A percentile compares a stretch with the other conserved stretches of the same genome.
phyloP scores from a whole-genome alignment of 2,113 vertebrate species.

The Morone saxatilis region DNA sequence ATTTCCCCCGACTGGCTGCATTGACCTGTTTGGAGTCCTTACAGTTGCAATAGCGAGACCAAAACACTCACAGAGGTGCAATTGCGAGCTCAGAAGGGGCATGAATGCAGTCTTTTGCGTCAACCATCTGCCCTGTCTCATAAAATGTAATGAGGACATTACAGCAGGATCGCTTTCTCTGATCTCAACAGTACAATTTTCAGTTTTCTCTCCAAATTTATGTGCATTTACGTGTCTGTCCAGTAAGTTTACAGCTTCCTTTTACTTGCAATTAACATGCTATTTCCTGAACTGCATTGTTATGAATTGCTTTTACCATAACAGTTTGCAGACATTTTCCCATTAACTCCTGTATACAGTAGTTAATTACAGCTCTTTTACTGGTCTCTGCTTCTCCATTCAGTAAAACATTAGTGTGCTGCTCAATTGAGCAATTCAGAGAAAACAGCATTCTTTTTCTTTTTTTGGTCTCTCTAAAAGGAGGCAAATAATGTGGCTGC shows the following conservation, averaged over 20 bases:
- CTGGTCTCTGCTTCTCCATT: conserved; percentile 16
- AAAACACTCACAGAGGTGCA: conserved; percentile 34
- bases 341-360: not conserved
- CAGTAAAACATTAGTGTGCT: conserved; percentile 30
- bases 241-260: conserved; percentile 22
- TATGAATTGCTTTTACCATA: conserved; percentile 54
- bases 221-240: not conserved
- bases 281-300: conserved; percentile 45
- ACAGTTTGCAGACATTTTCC: conserved; percentile 16
- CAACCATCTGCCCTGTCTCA: not conserved
- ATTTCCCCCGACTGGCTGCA: not conserved
- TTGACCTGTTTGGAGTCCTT: not conserved
- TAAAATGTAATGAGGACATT: conserved; percentile 30
- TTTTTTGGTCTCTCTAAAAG: conserved; percentile 10
- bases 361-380: conserved; percentile 55
- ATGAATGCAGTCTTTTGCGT: not conserved
- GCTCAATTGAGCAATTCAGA: not conserved
- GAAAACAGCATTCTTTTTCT: not conserved
- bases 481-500: not conserved
- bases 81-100: not conserved
- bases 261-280: conserved; percentile 41
- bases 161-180: not conserved
- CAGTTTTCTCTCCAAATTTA: not conserved
- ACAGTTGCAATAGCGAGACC: not conserved
- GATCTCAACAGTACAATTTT: conserved; percentile 11